Base-by-base conservation (phyloP, 2,113 vertebrate genomes). In the Mirza zaza region DNA sequence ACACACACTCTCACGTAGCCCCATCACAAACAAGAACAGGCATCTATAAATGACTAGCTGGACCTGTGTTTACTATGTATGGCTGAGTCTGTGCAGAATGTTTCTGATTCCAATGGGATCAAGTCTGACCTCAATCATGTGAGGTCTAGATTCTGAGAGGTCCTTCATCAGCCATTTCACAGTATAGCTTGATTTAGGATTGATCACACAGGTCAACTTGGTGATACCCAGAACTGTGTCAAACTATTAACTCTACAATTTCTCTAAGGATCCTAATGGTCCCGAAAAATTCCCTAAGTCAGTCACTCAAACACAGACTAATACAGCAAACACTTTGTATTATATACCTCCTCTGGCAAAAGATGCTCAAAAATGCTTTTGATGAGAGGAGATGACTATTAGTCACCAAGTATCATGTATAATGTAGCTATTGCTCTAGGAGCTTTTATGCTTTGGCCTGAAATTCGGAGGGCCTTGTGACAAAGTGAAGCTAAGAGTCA, bases 171-270 rank as follows among this genome's bases (percentile, higher is more conserved):
- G 42, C 21, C 23, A 4, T 15, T 90, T 10, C 20, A 71, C 0
- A 0, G 25, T 61, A 63, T 9, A 11, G 9, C 18, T 77, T 89
- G 12, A 93, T 87, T 87, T 73, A 79, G 57, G 39, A 23, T 39
- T 36, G 80, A 67, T 59, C n/a, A 32, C 15, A n/a, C 7, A 21
- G 2, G 25, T 92, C 87, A 90, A 45, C 48, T 12, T 75, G 50
- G 25, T 67, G 80, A 90, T 34, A 94, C 10, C 20, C n/a, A 85
- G 39, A 68, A n/a, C 67, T 57, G 5, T 79, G 71, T 73, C 52
- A 82, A 82, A 48, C 13, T 73, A 82, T 73, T 81, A 94, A 93
- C 39, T 82, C 34, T 80, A 45, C 34, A 73, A 68, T 76, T 87
- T 8, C 67, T 86, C 86, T 67, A 73, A 94, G 63, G 48, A 55